phyloP scores from a whole-genome alignment of 2,888 invertebrate species.

The Drosophila nr. medialis region DNA sequence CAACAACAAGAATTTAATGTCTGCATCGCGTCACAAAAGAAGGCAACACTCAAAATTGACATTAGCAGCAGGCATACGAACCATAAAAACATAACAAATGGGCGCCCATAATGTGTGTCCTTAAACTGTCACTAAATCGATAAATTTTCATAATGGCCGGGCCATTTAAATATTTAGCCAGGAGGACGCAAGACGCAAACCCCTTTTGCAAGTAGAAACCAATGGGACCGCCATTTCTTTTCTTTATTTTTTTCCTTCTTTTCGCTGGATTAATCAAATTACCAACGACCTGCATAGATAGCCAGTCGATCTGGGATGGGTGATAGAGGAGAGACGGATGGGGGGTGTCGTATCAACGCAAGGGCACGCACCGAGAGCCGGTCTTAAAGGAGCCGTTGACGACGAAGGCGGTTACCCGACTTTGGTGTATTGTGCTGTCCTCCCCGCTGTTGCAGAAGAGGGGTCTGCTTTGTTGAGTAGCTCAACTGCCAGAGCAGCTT shows the following conservation, averaged over 20 bases:
- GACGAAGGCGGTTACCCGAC: slow-evolving; percentile 50
- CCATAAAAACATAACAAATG: slow-evolving; percentile 82
- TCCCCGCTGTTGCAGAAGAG: neutral
- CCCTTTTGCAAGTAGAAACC: slow-evolving; percentile 50
- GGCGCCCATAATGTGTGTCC: slow-evolving; percentile 80
- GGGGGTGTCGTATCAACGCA: slow-evolving; percentile 66
- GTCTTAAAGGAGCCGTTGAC: slow-evolving; percentile 42
- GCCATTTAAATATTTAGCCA: slow-evolving; percentile 78
- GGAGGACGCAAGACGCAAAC: slow-evolving; percentile 35
- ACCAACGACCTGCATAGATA: slow-evolving; percentile 72
- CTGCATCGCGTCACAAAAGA: slow-evolving; percentile 62
- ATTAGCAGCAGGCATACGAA: slow-evolving; percentile 76
- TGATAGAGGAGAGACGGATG: slow-evolving; percentile 9
- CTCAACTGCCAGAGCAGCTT: slow-evolving; percentile 63
- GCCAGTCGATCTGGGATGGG: slow-evolving; percentile 19
- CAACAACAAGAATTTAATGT: slow-evolving; percentile 62
- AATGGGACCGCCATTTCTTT: slow-evolving; percentile 36
- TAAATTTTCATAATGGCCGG: slow-evolving; percentile 82
- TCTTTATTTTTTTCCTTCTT: neutral
- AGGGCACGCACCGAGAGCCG: slow-evolving; percentile 68
- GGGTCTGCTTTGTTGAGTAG: slow-evolving; percentile 48
- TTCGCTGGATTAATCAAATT: slow-evolving; percentile 75
- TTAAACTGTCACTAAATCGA: slow-evolving; percentile 83
- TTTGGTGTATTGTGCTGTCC: slow-evolving; percentile 38
- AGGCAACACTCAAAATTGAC: slow-evolving; percentile 75